Base-by-base conservation (phyloP, 2,113 vertebrate species). In the Halcyon malimbica region DNA sequence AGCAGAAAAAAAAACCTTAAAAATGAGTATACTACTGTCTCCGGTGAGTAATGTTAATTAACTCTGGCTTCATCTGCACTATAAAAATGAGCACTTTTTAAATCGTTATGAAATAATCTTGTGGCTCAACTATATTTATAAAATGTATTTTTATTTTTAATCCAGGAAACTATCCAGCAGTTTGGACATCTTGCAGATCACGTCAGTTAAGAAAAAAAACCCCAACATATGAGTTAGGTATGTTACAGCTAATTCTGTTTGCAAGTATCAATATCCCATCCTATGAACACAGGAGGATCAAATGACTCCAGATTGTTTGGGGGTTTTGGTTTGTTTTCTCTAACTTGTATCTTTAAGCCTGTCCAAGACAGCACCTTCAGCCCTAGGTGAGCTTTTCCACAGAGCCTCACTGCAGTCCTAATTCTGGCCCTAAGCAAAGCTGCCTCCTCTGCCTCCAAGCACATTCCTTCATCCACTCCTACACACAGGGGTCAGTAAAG, bases 31-130 rank as follows among this genome's bases (percentile, higher is more conserved):
- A 89, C 51, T 77, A 59, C 83, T 93, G 75, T 96, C 80, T 93
- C 83, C 53, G 77, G 93, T 95, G 94, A 64, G 35, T 89, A 69
- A 59, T 90, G 46, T 79, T 96, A 96, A 93, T 97, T 92, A 96
- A 94, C 85, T 97, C 83, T 89, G 88, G 69, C 53, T 90, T 95
- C 90, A 87, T 83, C 83, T 91, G 62, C 65, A 39, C 62, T 85
- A 37, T 91, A 83, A 91, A 96, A 94, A 90, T 90, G 60, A 94
- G 17, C 46, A 29, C 33, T 93, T 92, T 78, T 92, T 35, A 82
- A 93, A 89, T 79, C 39, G 39, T 65, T 84, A 74, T 89, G 90
- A 96, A 95, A 93, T 89, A 93, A 84, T 90, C 35, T 89, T 71
- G 35, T 96, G 90, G 67, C 60, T 82, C 20, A 31, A 90, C 35